Evolutionary conservation across 2,888 invertebrate species (phyloP).

Genomic region (Calameuta filiformis): DNA sequence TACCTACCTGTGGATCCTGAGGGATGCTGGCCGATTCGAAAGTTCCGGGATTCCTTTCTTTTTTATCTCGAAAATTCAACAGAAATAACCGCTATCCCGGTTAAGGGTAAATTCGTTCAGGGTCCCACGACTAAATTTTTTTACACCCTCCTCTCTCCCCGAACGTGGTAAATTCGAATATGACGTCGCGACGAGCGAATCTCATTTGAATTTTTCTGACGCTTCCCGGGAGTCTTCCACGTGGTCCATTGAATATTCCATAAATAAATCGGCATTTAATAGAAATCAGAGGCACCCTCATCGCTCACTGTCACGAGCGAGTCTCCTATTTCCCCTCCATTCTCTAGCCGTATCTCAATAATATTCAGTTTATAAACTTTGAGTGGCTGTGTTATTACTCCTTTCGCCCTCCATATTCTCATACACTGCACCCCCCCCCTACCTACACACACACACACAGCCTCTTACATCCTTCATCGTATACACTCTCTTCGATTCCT

Average conservation of each 20-base stretch:
- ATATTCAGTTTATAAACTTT: slow-evolving; percentile 63
- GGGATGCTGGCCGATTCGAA: no score
- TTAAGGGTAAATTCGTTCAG: no score
- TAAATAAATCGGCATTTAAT: slow-evolving; percentile 64
- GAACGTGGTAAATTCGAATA: not conserved
- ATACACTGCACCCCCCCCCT: slow-evolving; percentile 5
- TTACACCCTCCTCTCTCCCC: not conserved
- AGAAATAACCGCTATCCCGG: no score
- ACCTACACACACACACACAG: not conserved
- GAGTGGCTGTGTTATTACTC: slow-evolving; percentile 48
- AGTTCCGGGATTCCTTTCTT: no score
- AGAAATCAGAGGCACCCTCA: slow-evolving; percentile 55
- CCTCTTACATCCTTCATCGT: not conserved
- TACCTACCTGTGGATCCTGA: no score
- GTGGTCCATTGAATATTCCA: slow-evolving; percentile 60
- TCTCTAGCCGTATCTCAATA: slow-evolving; percentile 53
- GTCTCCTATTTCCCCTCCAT: not conserved
- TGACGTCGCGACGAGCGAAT: slow-evolving; percentile 27
- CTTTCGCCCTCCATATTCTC: slow-evolving; percentile 16
- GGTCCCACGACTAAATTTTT: not conserved
- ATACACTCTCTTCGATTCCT: slow-evolving; percentile 5
- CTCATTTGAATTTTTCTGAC: slow-evolving; percentile 54
- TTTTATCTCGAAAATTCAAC: no score
- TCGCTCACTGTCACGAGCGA: slow-evolving; percentile 55
- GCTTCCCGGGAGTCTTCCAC: slow-evolving; percentile 19